phyloP scores from a whole-genome alignment of 2,113 vertebrate species.

The Pongo pygmaeus region DNA sequence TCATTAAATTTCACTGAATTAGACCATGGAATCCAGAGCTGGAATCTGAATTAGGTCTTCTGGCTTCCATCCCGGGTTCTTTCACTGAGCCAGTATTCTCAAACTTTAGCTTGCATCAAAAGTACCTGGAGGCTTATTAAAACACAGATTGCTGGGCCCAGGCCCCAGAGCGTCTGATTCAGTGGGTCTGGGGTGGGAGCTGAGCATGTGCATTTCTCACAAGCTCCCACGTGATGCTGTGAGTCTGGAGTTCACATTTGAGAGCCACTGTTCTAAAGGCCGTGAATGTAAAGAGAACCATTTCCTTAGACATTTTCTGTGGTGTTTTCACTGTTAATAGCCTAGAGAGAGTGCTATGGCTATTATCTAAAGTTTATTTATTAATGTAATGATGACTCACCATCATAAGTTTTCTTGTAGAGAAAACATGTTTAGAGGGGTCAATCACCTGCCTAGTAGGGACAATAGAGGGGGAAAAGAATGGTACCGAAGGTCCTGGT shows the following conservation, averaged over 20 bases:
- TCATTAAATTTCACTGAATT: background rate
- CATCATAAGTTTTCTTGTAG: background rate
- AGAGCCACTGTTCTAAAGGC: background rate
- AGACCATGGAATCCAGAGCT: background rate
- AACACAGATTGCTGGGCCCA: background rate
- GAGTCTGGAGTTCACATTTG: background rate
- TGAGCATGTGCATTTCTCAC: background rate
- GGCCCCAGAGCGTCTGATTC: background rate
- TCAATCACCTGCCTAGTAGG: background rate
- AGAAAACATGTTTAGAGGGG: background rate
- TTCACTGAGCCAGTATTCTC: background rate
- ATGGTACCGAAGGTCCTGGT: background rate
- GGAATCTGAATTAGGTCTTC: background rate
- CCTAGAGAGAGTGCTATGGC: background rate
- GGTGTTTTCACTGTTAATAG: background rate
- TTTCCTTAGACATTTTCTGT: background rate
- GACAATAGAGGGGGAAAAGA: background rate
- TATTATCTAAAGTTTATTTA: background rate
- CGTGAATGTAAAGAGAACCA: background rate
- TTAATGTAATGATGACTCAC: constrained; percentile 19
- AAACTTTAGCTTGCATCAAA: background rate
- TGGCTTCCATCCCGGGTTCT: background rate
- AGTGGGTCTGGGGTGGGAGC: background rate
- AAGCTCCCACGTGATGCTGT: background rate
- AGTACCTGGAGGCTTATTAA: background rate